Percentiles rank a stretch among this genome's conserved stretches.
phyloP scores from a whole-genome alignment of 2,888 invertebrate species.

The Campoletis raptor region DNA sequence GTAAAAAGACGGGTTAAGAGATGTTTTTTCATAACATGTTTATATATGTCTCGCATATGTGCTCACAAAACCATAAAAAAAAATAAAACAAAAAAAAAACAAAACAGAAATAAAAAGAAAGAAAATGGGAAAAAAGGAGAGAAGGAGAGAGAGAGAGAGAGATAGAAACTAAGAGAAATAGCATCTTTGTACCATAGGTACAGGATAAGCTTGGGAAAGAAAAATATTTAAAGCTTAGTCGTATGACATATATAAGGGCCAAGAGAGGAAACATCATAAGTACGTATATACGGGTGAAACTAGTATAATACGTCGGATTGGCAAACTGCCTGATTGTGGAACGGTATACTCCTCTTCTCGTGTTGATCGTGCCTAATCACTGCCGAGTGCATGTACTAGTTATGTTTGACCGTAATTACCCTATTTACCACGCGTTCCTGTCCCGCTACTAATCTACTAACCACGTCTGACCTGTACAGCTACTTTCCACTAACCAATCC shows the following conservation, averaged over 20 bases:
- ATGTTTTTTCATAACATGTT: neutral
- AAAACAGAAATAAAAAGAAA: neutral
- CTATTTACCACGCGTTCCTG: conserved; percentile 68
- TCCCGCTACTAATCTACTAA: conserved; percentile 68
- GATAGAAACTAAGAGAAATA: conserved; percentile 18
- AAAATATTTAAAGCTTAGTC: conserved; percentile 36
- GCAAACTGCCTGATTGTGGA: conserved; percentile 67
- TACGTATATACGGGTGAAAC: conserved; percentile 10
- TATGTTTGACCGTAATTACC: conserved; percentile 70
- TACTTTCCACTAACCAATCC: conserved; percentile 64
- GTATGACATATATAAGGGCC: conserved; percentile 9
- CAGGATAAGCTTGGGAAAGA: neutral
- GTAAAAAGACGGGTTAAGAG: conserved; percentile 3
- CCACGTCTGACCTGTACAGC: conserved; percentile 67
- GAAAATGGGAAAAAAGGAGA: neutral
- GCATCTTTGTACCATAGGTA: neutral
- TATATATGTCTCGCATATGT: neutral
- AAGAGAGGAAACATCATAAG: conserved; percentile 33
- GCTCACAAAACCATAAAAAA: neutral
- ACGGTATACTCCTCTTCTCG: conserved; percentile 43
- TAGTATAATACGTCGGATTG: conserved; percentile 55
- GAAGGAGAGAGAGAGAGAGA: neutral
- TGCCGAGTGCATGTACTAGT: conserved; percentile 65
- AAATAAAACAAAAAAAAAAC: neutral
- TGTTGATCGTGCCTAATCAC: conserved; percentile 68